phyloP scores from a whole-genome alignment of 2,113 vertebrate species.

The Vulpes lagopus region DNA sequence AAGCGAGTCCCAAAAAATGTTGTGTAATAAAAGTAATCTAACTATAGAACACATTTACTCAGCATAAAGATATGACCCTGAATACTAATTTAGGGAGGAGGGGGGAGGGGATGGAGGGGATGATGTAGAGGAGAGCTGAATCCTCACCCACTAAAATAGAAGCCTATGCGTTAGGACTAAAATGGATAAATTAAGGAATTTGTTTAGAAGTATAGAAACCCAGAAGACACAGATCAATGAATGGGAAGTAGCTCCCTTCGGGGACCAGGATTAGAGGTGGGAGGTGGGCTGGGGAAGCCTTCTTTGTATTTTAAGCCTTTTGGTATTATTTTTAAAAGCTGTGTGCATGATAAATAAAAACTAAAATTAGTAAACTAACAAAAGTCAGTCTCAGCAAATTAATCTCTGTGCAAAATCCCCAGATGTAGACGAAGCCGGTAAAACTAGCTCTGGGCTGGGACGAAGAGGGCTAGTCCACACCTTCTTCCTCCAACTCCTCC shows the following conservation, averaged over 20 bases:
- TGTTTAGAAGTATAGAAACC: neutral
- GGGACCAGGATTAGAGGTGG: neutral
- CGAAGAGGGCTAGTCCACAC: neutral
- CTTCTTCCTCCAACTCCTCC: neutral
- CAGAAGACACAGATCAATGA: neutral
- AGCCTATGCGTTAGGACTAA: neutral
- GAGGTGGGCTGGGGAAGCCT: neutral
- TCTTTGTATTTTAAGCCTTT: neutral
- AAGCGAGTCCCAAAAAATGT: neutral
- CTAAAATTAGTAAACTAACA: neutral
- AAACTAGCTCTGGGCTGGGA: neutral
- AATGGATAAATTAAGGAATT: neutral
- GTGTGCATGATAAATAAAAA: neutral
- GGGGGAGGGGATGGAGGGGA: neutral
- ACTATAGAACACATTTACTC: neutral
- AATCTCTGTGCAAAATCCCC: neutral
- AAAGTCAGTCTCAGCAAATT: neutral
- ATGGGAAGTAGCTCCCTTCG: neutral
- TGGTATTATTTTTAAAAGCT: neutral
- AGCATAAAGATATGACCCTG: neutral
- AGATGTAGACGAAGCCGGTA: neutral
- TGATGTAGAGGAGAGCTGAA: neutral
- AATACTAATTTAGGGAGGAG: neutral
- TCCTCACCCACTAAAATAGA: neutral
- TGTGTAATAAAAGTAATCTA: neutral